Percentiles rank a stretch among this genome's conserved stretches.
Evolutionary conservation across 2,888 invertebrate species (phyloP).

Genomic region (Molorchus minor): DNA sequence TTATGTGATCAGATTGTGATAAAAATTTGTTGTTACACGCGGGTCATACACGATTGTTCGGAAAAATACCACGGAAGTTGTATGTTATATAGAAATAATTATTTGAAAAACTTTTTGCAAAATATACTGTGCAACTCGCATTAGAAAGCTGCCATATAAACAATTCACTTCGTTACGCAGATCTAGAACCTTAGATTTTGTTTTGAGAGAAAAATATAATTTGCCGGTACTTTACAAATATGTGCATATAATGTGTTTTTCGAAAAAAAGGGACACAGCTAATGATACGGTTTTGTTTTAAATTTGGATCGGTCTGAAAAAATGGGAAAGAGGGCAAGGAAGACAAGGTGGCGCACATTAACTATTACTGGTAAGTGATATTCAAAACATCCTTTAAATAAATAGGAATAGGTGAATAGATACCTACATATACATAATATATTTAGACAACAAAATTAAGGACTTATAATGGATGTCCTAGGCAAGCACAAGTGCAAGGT

Average conservation of each 20-base stretch:
- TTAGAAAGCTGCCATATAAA: not conserved
- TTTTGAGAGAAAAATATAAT: not conserved
- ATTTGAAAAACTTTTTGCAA: not conserved
- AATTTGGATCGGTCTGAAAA: conserved; percentile 44
- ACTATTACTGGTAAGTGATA: conserved; percentile 66
- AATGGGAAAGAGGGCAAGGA: conserved; percentile 71
- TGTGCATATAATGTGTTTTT: conserved; percentile 7
- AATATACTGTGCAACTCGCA: conserved; percentile 14
- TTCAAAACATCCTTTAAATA: not conserved
- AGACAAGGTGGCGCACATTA: conserved; percentile 72
- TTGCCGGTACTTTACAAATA: conserved; percentile 10
- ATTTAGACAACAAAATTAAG: no score
- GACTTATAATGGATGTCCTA: no score
- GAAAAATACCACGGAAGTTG: conserved; percentile 2
- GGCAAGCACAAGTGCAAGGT: no score
- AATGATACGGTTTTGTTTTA: conserved; percentile 35
- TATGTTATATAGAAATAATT: not conserved
- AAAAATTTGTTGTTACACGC: conserved; percentile 35
- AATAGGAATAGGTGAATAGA: not conserved
- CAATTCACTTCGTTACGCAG: no score
- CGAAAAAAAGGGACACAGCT: conserved; percentile 29
- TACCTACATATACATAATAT: not conserved
- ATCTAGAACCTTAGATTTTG: no score
- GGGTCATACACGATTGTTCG: conserved; percentile 22
- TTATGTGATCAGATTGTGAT: conserved; percentile 41